These are phyloP conservation scores for Dolichotis patagonum DNA, from an alignment of 2,113 vertebrate genomes.

Conservation along the genomic window DNA sequence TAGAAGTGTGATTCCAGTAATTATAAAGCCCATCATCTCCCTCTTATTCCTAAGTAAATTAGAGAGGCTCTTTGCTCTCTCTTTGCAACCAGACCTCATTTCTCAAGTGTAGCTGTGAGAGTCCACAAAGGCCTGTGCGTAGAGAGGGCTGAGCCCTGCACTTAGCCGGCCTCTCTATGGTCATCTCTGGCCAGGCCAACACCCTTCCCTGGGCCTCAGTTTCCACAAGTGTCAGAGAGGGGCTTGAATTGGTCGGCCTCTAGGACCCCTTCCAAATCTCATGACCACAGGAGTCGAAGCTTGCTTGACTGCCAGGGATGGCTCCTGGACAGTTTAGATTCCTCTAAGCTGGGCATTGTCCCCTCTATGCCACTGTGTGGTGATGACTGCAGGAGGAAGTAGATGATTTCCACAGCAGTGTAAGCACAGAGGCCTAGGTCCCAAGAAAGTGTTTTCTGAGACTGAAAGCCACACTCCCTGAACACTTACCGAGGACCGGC, in stretches of 20 bases:
- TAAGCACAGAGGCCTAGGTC: background rate
- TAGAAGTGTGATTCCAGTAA: constrained; percentile 24
- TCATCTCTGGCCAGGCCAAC: background rate
- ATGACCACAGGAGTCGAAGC: background rate
- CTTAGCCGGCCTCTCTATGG: background rate
- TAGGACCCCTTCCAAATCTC: background rate
- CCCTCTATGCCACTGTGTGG: background rate
- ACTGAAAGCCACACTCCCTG: background rate
- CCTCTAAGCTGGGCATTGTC: constrained; percentile 26
- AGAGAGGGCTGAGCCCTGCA: background rate
- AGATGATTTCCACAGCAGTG: background rate
- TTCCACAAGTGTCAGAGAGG: background rate
- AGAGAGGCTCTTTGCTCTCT: constrained; percentile 46
- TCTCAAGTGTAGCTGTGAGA: constrained; percentile 49
- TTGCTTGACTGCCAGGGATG: constrained; percentile 44
- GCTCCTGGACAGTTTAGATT: constrained; percentile 59
- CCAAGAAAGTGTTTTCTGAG: background rate
- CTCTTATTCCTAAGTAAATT: constrained; percentile 50
- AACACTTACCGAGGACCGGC: background rate
- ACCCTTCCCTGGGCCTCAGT: background rate
- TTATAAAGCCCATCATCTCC: constrained; percentile 42
- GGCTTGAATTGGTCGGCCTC: background rate
- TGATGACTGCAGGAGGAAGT: background rate
- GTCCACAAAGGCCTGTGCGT: background rate
- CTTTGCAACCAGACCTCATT: constrained; percentile 50